phyloP scores from a whole-genome alignment of 2,113 vertebrate genomes.

The Mellivora capensis region DNA sequence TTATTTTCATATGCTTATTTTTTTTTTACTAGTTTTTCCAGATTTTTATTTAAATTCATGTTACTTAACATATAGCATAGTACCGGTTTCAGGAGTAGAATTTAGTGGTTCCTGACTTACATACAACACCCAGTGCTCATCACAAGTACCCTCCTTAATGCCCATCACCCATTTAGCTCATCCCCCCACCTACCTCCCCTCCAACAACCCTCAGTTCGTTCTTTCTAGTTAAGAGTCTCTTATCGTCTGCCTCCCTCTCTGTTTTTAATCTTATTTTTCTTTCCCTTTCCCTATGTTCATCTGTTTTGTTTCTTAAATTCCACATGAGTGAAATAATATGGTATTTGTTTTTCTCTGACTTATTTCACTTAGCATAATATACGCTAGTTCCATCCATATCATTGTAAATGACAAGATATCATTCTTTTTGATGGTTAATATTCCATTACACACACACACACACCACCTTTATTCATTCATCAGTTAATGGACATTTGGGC shows the following conservation, averaged over 20 bases:
- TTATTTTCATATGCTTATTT: background rate
- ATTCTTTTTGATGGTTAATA: background rate
- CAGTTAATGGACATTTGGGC: background rate
- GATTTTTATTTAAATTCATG: background rate
- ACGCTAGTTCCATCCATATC: background rate
- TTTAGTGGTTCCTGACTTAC: background rate
- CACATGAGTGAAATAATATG: background rate
- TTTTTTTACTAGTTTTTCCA: background rate
- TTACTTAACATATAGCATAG: background rate
- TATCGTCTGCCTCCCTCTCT: background rate
- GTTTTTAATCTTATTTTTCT: background rate
- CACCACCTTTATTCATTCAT: background rate
- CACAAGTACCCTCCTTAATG: background rate
- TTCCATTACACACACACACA: background rate
- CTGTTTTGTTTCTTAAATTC: background rate
- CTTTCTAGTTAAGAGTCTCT: background rate
- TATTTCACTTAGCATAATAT: background rate
- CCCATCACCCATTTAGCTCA: background rate
- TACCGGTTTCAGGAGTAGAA: background rate
- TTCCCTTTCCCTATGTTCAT: background rate
- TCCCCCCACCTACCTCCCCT: background rate
- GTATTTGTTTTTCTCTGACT: background rate
- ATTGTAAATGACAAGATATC: background rate
- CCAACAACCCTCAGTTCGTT: background rate
- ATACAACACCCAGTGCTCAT: background rate